Evolutionary conservation across 2,888 invertebrate genomes (phyloP).

Genomic region (Macaria notata): DNA sequence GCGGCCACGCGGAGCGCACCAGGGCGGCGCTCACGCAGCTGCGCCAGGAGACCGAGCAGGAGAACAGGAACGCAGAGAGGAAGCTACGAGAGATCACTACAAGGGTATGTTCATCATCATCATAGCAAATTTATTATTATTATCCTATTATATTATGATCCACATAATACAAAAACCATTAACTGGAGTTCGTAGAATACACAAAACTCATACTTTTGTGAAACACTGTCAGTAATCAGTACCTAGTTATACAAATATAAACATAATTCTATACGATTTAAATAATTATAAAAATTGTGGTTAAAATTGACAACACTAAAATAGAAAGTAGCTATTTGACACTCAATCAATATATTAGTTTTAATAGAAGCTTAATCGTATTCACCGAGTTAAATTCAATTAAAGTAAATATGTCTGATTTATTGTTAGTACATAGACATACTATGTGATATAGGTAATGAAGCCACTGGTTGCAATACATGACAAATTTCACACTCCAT

Average conservation of each 20-base stretch:
- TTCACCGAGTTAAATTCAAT: no score
- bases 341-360: no score
- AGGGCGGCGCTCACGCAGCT: constrained; percentile 62
- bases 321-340: no score
- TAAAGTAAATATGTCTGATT: no score
- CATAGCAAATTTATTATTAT: constrained; percentile 73
- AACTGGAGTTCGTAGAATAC: constrained; percentile 52
- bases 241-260: constrained; percentile 40
- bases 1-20: constrained; percentile 64
- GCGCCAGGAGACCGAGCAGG: constrained; percentile 58
- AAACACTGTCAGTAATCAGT: constrained; percentile 24
- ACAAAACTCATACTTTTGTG: constrained; percentile 46
- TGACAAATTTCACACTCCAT: not conserved
- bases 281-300: constrained; percentile 13
- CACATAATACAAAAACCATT: constrained; percentile 60
- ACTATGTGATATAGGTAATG: not conserved
- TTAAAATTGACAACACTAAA: no score
- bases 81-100: constrained; percentile 63
- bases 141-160: constrained; percentile 68
- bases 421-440: no score
- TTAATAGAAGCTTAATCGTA: no score
- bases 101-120: constrained; percentile 38
- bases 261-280: constrained; percentile 29
- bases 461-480: no score
- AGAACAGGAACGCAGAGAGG: constrained; percentile 58